phyloP scores from a whole-genome alignment of 2,113 vertebrate species.

The Proteles cristata region DNA sequence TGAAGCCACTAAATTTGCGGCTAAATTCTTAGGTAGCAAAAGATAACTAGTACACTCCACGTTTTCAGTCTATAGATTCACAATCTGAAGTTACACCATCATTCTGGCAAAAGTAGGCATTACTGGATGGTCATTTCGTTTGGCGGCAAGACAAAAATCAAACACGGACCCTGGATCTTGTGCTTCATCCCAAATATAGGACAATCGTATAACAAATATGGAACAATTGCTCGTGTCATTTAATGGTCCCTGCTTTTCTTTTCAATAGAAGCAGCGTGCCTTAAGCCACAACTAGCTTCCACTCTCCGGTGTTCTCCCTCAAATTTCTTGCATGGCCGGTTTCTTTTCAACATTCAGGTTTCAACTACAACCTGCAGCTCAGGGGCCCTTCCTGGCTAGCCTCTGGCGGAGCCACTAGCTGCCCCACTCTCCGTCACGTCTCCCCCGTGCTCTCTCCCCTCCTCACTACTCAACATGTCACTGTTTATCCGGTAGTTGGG shows the following conservation, averaged over 20 bases:
- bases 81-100: background rate
- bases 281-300: background rate
- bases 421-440: background rate
- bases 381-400: background rate
- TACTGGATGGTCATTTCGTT: background rate
- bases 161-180: background rate
- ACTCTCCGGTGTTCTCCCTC: background rate
- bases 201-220: background rate
- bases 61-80: background rate
- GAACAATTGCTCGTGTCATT: background rate
- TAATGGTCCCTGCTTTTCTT: background rate
- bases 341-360: background rate
- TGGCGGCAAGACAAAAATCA: background rate
- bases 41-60: background rate
- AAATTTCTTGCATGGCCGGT: background rate
- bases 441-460: background rate
- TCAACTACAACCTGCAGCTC: background rate
- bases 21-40: background rate
- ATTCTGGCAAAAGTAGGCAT: background rate
- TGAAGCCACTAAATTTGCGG: background rate
- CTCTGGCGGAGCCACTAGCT: background rate
- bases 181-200: background rate
- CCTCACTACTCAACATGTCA: background rate
- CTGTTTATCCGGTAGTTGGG: background rate
- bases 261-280: background rate